Evolutionary conservation across 2,888 invertebrate species (phyloP).

Genomic region (Elysia crispata): DNA sequence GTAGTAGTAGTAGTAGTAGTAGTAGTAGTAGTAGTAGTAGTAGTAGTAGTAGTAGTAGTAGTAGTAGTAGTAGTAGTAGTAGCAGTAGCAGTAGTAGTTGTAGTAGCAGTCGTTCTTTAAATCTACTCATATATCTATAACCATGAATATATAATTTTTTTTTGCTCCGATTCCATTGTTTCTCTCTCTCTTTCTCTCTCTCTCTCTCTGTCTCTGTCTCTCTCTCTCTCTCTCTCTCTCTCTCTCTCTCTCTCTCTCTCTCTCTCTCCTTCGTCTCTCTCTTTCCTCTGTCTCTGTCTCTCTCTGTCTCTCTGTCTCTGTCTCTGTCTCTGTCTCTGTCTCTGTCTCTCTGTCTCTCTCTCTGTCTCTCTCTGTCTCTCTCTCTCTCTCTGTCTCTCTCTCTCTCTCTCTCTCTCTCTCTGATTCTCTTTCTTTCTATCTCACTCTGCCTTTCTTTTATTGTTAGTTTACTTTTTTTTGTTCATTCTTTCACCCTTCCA

Average conservation of each 20-base stretch:
- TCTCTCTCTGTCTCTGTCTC: not conserved
- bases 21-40: slow-evolving; percentile 35
- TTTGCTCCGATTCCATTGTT: not conserved
- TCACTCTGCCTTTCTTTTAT: not conserved
- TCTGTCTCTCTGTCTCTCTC: not conserved
- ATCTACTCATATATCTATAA: no score
- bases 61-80: slow-evolving; percentile 36
- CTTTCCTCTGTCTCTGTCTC: not conserved
- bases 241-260: slow-evolving; percentile 3
- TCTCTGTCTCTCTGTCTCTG: not conserved
- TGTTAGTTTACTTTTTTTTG: not conserved
- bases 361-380: not conserved
- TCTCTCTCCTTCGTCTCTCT: not conserved
- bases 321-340: not conserved
- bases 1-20: slow-evolving; percentile 30
- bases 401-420: slow-evolving; percentile 1
- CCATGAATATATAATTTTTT: no score
- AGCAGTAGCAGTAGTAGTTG: no score
- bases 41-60: slow-evolving; percentile 37
- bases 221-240: slow-evolving; percentile 9
- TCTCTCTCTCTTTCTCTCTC: not conserved
- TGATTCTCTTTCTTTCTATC: not conserved
- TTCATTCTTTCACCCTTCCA: not conserved
- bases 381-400: slow-evolving; percentile 3
- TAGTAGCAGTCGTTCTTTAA: no score